Conservation (phyloP, 2,888 invertebrate species). For the Orchesella flavescens region DNA sequence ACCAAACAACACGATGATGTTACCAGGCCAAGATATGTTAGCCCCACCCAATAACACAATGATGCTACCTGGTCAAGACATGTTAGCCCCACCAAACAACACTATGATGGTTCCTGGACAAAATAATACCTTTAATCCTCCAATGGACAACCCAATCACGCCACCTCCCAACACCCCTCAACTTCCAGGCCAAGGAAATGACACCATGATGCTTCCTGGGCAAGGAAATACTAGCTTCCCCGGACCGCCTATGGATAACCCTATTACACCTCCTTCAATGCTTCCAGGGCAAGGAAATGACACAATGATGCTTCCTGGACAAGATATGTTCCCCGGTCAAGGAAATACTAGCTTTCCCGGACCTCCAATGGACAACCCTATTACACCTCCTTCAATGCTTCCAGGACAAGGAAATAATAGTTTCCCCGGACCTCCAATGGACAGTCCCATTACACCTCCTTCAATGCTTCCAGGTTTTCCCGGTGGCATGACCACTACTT, state of each 20-base stretch:
- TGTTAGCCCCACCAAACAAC: too few relatives aligned
- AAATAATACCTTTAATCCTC: neutral
- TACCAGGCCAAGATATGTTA: too few relatives aligned
- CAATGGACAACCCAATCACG: constrained; percentile 25
- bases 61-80: too few relatives aligned
- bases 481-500: constrained; percentile 27
- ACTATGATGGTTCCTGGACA: too few relatives aligned
- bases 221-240: constrained; percentile 13
- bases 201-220: constrained; percentile 4
- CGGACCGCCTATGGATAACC: too few relatives aligned
- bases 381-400: neutral
- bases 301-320: constrained; percentile 31
- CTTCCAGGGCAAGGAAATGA: constrained; percentile 33
- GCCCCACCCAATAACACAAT: too few relatives aligned
- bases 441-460: neutral
- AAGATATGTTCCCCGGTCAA: too few relatives aligned
- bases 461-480: constrained; percentile 27
- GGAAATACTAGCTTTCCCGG: constrained; percentile 16
- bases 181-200: constrained; percentile 9
- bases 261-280: too few relatives aligned
- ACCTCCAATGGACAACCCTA: too few relatives aligned
- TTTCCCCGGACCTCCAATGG: too few relatives aligned
- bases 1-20: too few relatives aligned
- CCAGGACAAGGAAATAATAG: too few relatives aligned
- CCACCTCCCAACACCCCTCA: constrained; percentile 19